Percentiles rank a stretch among this genome's conserved stretches.
Conservation (phyloP, 2,113 vertebrate species). For the Crotophaga sulcirostris region DNA sequence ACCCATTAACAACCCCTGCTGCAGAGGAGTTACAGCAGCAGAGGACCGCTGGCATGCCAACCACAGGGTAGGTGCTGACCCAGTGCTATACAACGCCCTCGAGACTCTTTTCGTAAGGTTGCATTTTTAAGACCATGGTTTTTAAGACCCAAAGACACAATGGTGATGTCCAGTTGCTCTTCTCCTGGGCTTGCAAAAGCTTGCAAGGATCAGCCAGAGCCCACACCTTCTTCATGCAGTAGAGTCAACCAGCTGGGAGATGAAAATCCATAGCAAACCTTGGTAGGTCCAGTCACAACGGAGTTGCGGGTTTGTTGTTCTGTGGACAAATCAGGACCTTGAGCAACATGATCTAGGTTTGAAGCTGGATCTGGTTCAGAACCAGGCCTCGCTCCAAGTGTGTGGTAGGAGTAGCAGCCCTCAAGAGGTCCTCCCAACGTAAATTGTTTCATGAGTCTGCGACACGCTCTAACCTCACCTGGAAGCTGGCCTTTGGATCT, state of each 20-base stretch:
- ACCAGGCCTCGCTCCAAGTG: neutral
- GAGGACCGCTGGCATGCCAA: fast-evolving
- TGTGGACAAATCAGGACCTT: neutral
- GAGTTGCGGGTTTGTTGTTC: neutral
- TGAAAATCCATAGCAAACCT: neutral
- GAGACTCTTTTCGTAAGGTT: neutral
- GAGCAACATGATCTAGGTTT: neutral
- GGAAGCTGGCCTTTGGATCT: neutral
- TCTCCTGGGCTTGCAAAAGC: neutral
- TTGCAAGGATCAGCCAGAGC: neutral
- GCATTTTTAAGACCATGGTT: neutral
- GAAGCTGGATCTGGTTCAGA: neutral
- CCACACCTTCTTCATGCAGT: neutral
- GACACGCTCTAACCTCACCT: neutral
- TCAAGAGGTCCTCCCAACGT: neutral
- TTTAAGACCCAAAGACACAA: neutral
- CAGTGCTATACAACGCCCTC: neutral
- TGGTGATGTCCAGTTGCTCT: neutral
- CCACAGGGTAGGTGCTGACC: fast-evolving
- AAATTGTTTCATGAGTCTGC: neutral
- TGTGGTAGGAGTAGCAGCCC: neutral
- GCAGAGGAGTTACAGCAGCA: neutral
- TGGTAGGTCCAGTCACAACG: neutral
- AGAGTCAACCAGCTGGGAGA: neutral
- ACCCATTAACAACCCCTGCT: neutral